phyloP scores from a whole-genome alignment of 1,140 invertebrate genomes.

The Drosophila pseudoobscura region DNA sequence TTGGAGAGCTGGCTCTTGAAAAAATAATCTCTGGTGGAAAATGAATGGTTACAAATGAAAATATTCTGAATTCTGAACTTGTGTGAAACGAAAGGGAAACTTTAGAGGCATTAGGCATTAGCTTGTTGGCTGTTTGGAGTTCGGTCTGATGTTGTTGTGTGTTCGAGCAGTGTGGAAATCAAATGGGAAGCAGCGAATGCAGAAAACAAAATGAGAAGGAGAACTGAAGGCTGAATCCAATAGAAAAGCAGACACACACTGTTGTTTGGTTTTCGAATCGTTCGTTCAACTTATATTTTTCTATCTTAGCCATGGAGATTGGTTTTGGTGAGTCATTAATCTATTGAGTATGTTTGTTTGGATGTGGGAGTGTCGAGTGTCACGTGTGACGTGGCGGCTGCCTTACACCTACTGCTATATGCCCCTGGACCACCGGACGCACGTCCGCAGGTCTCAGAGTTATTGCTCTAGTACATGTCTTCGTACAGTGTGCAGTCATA shows the following conservation, averaged over 20 bases:
- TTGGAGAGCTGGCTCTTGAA: slow-evolving; percentile 41
- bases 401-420: slow-evolving; percentile 34
- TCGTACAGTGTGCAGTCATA: too few species aligned
- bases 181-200: slow-evolving; percentile 13
- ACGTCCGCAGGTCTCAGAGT: slow-evolving; percentile 59
- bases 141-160: not conserved
- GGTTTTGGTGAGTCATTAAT: slow-evolving; percentile 39
- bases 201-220: not conserved
- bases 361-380: slow-evolving; percentile 3
- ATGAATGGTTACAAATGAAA: slow-evolving; percentile 21
- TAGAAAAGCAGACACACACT: slow-evolving; percentile 73
- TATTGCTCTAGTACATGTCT: slow-evolving; percentile 14
- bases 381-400: slow-evolving; percentile 19
- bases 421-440: not conserved
- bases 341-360: slow-evolving; percentile 37
- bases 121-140: too few species aligned
- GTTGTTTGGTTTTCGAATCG: slow-evolving; percentile 65
- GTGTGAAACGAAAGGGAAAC: slow-evolving; percentile 4
- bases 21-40: slow-evolving; percentile 15
- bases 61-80: slow-evolving; percentile 1
- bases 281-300: slow-evolving; percentile 58
- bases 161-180: not conserved
- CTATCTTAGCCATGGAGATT: slow-evolving; percentile 16
- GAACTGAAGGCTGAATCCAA: slow-evolving; percentile 63
- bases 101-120: slow-evolving; percentile 1